phyloP scores from a whole-genome alignment of 53 echinoderm and acorn worm genomes.

The Holothuria scabra region DNA sequence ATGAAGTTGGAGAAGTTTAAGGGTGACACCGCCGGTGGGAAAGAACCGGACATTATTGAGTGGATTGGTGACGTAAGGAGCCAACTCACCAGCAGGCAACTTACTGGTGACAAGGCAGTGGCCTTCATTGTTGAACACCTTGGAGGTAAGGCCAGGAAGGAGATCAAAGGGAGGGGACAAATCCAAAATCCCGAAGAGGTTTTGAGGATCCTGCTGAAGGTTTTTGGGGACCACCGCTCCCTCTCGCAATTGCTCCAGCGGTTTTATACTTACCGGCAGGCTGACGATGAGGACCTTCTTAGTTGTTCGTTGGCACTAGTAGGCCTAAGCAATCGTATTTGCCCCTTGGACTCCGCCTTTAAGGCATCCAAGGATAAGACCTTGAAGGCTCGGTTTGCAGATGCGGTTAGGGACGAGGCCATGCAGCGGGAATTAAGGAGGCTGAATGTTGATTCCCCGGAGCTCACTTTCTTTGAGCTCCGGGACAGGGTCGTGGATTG shows the following conservation, averaged over 20 bases:
- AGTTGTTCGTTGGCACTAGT: slow-evolving; percentile 54
- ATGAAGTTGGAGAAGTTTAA: slow-evolving; percentile 56
- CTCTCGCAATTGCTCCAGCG: slow-evolving; percentile 62
- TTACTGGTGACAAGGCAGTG: slow-evolving; percentile 34
- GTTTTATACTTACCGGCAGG: slow-evolving; percentile 61
- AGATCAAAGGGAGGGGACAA: slow-evolving; percentile 59
- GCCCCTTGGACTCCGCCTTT: slow-evolving; percentile 20
- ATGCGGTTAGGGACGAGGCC: slow-evolving; percentile 56
- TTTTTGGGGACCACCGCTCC: slow-evolving; percentile 59
- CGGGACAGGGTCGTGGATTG: slow-evolving; percentile 37
- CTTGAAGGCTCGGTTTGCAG: slow-evolving; percentile 59
- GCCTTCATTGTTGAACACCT: slow-evolving; percentile 52
- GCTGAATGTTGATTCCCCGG: slow-evolving; percentile 48
- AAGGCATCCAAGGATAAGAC: slow-evolving; percentile 9
- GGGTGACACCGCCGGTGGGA: neutral
- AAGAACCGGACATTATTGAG: slow-evolving; percentile 42
- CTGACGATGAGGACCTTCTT: slow-evolving; percentile 46
- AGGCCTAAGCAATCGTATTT: slow-evolving; percentile 42
- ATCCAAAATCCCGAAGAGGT: slow-evolving; percentile 38
- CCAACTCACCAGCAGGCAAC: slow-evolving; percentile 27
- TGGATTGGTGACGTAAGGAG: slow-evolving; percentile 62
- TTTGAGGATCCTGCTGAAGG: slow-evolving; percentile 28
- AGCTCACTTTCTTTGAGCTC: slow-evolving; percentile 36
- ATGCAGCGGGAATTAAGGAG: slow-evolving; percentile 47
- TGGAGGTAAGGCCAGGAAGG: slow-evolving; percentile 57